Percentiles rank a stretch among this genome's conserved stretches.
Conservation (phyloP, 1,140 invertebrate genomes). For the Drosophila bocqueti region DNA sequence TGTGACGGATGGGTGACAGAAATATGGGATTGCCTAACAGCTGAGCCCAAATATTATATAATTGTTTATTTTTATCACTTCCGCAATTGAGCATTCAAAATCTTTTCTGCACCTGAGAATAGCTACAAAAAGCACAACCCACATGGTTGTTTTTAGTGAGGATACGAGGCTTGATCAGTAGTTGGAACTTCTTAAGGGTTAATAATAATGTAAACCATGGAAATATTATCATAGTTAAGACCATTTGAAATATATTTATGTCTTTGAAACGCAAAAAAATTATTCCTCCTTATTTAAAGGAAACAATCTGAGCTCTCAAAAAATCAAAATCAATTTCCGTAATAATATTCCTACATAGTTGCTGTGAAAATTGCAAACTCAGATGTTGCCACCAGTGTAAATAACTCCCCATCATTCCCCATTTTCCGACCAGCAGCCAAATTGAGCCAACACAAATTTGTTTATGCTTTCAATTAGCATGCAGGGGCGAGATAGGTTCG, state of each 20-base stretch:
- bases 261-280: too few species aligned
- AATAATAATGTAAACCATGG: too few species aligned
- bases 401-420: conserved; percentile 5
- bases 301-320: background rate
- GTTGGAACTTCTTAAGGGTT: too few species aligned
- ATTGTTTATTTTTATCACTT: conserved; percentile 6
- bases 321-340: conserved; percentile 10
- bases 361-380: conserved; percentile 14
- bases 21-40: conserved; percentile 1
- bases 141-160: too few species aligned
- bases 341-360: conserved; percentile 23
- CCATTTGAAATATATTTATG: too few species aligned
- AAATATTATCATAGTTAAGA: too few species aligned
- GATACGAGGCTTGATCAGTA: too few species aligned
- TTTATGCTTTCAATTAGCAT: conserved; percentile 48
- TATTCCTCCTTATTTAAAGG: too few species aligned
- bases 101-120: background rate
- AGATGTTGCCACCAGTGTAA: conserved; percentile 18
- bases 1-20: conserved; percentile 30
- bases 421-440: conserved; percentile 8
- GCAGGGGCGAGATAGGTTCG: background rate
- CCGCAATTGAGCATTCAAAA: background rate
- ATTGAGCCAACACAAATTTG: conserved; percentile 25
- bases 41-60: conserved; percentile 5
- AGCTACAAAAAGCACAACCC: background rate